phyloP scores from a whole-genome alignment of 2,113 vertebrate genomes.

The Heterocephalus glaber region DNA sequence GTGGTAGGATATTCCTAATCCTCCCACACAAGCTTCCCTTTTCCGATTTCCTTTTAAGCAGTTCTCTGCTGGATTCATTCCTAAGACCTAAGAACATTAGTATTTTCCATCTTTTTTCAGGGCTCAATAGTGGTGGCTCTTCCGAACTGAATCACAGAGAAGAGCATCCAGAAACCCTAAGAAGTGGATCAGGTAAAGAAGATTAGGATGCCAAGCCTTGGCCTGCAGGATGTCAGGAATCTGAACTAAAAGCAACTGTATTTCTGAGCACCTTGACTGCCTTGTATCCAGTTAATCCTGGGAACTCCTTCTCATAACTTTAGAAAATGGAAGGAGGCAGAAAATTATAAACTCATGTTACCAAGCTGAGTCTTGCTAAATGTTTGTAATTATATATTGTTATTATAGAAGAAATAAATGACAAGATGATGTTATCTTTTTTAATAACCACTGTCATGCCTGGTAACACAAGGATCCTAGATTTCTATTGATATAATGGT shows the following conservation, averaged over 20 bases:
- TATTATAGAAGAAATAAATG: constrained; percentile 31
- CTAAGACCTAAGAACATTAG: neutral
- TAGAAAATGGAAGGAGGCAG: constrained; percentile 52
- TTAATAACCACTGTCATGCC: neutral
- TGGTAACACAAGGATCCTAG: neutral
- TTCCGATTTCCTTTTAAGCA: neutral
- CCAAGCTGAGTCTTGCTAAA: neutral
- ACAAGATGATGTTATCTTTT: constrained; percentile 33
- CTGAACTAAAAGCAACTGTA: constrained; percentile 36
- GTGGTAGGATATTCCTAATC: neutral
- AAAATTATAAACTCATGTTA: neutral
- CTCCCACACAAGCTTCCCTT: neutral
- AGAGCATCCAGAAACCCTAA: neutral
- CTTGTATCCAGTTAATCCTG: constrained; percentile 39
- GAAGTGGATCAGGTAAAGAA: constrained; percentile 69
- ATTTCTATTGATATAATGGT: neutral
- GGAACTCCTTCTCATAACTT: neutral
- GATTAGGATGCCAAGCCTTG: constrained; percentile 60
- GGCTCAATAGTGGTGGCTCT: neutral
- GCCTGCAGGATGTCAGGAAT: constrained; percentile 47
- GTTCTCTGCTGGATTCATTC: neutral
- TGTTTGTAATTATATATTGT: constrained; percentile 34
- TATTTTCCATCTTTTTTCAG: constrained; percentile 48
- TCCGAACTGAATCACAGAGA: neutral
- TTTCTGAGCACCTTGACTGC: constrained; percentile 31